Conservation (phyloP, 2,797 vertebrate species). For the Galago senegalensis region DNA sequence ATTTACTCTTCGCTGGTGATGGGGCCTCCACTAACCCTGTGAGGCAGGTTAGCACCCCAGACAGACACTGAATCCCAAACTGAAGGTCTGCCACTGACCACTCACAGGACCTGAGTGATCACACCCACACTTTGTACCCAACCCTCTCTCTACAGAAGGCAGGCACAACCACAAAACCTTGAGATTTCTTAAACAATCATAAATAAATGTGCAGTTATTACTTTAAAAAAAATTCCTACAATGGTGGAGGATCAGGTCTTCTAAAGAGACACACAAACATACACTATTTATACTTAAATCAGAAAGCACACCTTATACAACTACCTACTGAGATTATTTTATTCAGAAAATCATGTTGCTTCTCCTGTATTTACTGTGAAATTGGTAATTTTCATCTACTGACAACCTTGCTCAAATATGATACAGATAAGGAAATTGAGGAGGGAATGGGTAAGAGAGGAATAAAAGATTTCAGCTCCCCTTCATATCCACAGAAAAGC, state of each 20-base stretch:
- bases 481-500: neutral
- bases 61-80: neutral
- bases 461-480: neutral
- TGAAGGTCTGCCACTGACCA: neutral
- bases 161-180: neutral
- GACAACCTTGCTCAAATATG: conserved; percentile 25
- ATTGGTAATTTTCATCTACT: conserved; percentile 39
- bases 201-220: neutral
- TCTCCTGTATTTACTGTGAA: neutral
- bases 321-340: neutral
- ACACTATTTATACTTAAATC: too few relatives aligned
- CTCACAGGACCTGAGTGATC: fast-evolving
- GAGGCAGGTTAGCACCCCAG: neutral
- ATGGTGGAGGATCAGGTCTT: neutral
- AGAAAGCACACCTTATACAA: neutral
- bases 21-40: neutral
- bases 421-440: neutral
- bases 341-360: conserved; percentile 27
- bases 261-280: neutral
- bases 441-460: neutral
- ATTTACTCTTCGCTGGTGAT: neutral
- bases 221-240: neutral
- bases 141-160: neutral
- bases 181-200: neutral
- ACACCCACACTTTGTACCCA: neutral